phyloP scores from a whole-genome alignment of 2,113 vertebrate genomes.

The Hemiscyllium ocellatum region DNA sequence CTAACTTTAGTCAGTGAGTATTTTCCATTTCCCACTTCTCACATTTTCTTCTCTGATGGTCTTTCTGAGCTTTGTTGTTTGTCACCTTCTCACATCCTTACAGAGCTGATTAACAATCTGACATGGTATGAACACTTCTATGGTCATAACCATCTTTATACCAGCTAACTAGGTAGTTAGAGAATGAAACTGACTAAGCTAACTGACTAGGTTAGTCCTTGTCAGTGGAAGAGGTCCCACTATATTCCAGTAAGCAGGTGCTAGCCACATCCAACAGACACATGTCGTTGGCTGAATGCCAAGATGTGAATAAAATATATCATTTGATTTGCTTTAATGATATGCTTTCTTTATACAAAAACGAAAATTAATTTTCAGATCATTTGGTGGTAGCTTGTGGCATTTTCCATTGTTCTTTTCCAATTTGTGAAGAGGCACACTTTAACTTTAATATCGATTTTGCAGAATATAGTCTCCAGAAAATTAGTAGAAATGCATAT shows the following conservation, averaged over 20 bases:
- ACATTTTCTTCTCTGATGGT: background rate
- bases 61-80: background rate
- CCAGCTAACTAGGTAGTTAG: background rate
- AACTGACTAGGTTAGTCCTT: background rate
- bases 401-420: background rate
- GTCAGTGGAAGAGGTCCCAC: background rate
- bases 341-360: background rate
- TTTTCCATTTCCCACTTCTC: background rate
- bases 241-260: background rate
- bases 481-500: background rate
- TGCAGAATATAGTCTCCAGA: background rate
- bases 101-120: background rate
- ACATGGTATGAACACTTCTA: background rate
- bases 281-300: background rate
- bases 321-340: background rate
- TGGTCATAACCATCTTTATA: background rate
- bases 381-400: no score
- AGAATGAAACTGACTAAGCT: no score
- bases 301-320: background rate
- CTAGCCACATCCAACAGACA: background rate
- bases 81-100: background rate
- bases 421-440: background rate
- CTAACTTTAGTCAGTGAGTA: background rate
- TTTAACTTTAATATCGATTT: background rate
- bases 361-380: background rate